phyloP scores from a whole-genome alignment of 1,140 invertebrate genomes.

The Philaenus spumarius region DNA sequence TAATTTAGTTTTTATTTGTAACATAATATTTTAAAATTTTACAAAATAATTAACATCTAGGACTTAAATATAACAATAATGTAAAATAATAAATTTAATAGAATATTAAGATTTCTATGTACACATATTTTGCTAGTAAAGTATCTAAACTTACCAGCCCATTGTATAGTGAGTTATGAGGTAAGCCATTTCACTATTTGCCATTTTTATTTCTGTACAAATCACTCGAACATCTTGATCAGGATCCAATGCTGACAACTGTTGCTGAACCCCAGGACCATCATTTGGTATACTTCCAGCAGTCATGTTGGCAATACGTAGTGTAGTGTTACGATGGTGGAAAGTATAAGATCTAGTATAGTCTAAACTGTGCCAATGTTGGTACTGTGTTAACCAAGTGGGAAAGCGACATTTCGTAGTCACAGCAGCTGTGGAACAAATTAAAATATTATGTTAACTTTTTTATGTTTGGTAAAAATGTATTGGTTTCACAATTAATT shows the following conservation, averaged over 20 bases:
- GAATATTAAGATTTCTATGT: too few species aligned
- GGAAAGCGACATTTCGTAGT: constrained; percentile 55
- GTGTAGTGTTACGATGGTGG: constrained; percentile 55
- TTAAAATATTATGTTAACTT: not conserved
- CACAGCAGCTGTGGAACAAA: constrained; percentile 12
- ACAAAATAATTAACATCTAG: too few species aligned
- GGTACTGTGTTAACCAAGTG: constrained; percentile 54
- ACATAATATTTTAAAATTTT: too few species aligned
- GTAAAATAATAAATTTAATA: too few species aligned
- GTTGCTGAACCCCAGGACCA: constrained; percentile 34
- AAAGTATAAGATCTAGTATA: constrained; percentile 57
- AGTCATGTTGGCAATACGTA: constrained; percentile 51
- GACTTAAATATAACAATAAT: too few species aligned
- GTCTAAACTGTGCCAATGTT: constrained; percentile 65
- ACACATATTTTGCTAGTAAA: too few species aligned
- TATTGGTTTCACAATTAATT: too few species aligned
- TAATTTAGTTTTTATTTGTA: too few species aligned
- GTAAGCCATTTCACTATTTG: constrained; percentile 30
- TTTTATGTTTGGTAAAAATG: too few species aligned
- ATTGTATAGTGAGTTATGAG: constrained; percentile 61
- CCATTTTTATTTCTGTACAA: constrained; percentile 52
- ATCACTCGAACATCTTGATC: constrained; percentile 50
- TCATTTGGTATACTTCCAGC: constrained; percentile 29
- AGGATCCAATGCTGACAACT: constrained; percentile 6
- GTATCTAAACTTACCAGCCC: constrained; percentile 51